phyloP scores from a whole-genome alignment of 2,888 invertebrate genomes.

The Ptilodon capucinus region DNA sequence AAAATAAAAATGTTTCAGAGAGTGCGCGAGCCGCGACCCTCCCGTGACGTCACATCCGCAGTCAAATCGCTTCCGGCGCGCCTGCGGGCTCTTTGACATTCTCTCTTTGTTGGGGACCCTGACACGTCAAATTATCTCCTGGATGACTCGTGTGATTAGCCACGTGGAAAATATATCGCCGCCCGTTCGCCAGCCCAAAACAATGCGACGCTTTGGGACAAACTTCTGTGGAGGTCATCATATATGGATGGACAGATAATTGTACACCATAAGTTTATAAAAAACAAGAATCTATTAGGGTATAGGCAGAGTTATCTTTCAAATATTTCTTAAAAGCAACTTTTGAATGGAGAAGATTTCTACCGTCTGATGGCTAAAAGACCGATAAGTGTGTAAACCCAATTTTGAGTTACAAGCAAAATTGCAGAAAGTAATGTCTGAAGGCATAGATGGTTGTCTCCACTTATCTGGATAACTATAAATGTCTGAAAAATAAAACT shows the following conservation, averaged over 20 bases:
- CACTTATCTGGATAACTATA: too few relatives aligned
- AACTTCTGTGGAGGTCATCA: not conserved
- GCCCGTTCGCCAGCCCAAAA: constrained; percentile 7
- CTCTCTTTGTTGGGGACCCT: constrained; percentile 64
- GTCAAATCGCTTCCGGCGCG: constrained; percentile 75
- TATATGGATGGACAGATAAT: too few relatives aligned
- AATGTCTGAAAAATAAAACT: too few relatives aligned
- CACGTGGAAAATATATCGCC: constrained; percentile 51
- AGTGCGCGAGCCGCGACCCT: constrained; percentile 42
- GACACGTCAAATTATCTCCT: constrained; percentile 61
- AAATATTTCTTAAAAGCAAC: too few relatives aligned
- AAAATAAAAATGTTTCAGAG: constrained; percentile 19
- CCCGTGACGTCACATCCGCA: constrained; percentile 72
- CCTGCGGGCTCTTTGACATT: constrained; percentile 67
- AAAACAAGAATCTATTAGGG: too few relatives aligned
- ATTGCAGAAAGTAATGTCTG: too few relatives aligned
- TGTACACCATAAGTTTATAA: not conserved
- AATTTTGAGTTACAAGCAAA: too few relatives aligned
- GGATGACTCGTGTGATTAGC: constrained; percentile 62
- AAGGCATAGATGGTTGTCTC: too few relatives aligned
- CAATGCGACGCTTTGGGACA: constrained; percentile 1
- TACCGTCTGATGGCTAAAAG: too few relatives aligned
- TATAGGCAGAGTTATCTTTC: too few relatives aligned
- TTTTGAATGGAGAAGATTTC: too few relatives aligned
- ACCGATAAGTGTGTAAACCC: too few relatives aligned